Evolutionary conservation across 2,797 vertebrate genomes (phyloP).

Genomic region (Rhynchonycteris naso): DNA sequence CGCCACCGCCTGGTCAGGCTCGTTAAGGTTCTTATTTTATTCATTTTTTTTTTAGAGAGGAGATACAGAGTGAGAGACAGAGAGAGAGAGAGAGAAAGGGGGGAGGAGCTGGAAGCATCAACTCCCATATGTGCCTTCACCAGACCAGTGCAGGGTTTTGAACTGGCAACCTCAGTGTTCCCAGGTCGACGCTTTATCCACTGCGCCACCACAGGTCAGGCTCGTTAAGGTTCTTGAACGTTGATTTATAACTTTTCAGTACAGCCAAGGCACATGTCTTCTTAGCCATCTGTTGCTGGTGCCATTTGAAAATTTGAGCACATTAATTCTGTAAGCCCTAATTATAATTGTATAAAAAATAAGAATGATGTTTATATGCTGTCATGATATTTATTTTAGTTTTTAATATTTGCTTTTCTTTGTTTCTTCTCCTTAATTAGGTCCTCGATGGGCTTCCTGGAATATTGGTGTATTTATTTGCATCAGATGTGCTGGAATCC

Average conservation of each 20-base stretch:
- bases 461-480: slow-evolving; percentile 99
- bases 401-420: slow-evolving; percentile 40
- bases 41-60: too few species aligned
- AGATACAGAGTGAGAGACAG: too few species aligned
- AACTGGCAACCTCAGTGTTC: too few species aligned
- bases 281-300: slow-evolving; percentile 21
- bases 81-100: too few species aligned
- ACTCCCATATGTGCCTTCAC: too few species aligned
- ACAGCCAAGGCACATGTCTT: not conserved
- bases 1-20: too few species aligned
- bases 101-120: too few species aligned
- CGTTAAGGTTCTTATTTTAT: too few species aligned
- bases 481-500: slow-evolving; percentile 98
- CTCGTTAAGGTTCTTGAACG: slow-evolving; percentile 57
- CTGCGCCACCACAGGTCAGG: too few species aligned
- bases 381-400: slow-evolving; percentile 19
- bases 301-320: slow-evolving; percentile 51
- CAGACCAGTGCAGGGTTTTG: too few species aligned
- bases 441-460: slow-evolving; percentile 99
- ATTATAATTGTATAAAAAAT: slow-evolving; percentile 39
- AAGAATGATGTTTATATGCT: not conserved
- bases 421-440: slow-evolving; percentile 82
- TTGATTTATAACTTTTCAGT: not conserved
- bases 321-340: not conserved
- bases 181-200: too few species aligned